phyloP scores from a whole-genome alignment of 2,797 vertebrate genomes.

The Acipenser ruthenus region DNA sequence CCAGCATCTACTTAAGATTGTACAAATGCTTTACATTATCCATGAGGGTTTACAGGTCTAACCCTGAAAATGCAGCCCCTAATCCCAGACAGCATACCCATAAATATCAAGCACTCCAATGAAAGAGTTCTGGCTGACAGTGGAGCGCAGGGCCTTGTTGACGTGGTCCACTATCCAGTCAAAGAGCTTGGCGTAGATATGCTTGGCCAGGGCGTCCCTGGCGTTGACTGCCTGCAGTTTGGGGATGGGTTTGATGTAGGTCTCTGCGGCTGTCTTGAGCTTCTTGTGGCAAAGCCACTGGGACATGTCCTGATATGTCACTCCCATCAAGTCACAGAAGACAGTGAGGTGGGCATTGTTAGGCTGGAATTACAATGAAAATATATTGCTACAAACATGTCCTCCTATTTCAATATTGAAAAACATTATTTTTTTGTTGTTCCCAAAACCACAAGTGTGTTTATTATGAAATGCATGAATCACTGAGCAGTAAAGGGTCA shows the following conservation, averaged over 20 bases:
- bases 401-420: not conserved
- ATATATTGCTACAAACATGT: too few relatives aligned
- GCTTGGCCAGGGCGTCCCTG: constrained; percentile 89
- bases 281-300: constrained; percentile 97
- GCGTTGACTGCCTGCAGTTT: constrained; percentile 87
- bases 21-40: too few relatives aligned
- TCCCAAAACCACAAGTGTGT: too few relatives aligned
- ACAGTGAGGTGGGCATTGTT: constrained; percentile 78
- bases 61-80: too few relatives aligned
- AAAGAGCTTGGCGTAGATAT: constrained; percentile 94
- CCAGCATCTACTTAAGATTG: too few relatives aligned
- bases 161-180: constrained; percentile 95
- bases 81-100: constrained; percentile 56
- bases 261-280: constrained; percentile 86
- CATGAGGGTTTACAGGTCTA: too few relatives aligned
- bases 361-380: constrained; percentile 54
- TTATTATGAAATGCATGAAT: too few relatives aligned
- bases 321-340: constrained; percentile 90
- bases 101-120: constrained; percentile 97
- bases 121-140: constrained; percentile 87
- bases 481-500: not conserved
- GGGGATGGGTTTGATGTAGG: constrained; percentile 87
- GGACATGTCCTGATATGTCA: constrained; percentile 89
- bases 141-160: constrained; percentile 82
- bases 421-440: too few relatives aligned